Base-by-base conservation (phyloP, 1,140 invertebrate genomes). In the Eufriesea mexicana region DNA sequence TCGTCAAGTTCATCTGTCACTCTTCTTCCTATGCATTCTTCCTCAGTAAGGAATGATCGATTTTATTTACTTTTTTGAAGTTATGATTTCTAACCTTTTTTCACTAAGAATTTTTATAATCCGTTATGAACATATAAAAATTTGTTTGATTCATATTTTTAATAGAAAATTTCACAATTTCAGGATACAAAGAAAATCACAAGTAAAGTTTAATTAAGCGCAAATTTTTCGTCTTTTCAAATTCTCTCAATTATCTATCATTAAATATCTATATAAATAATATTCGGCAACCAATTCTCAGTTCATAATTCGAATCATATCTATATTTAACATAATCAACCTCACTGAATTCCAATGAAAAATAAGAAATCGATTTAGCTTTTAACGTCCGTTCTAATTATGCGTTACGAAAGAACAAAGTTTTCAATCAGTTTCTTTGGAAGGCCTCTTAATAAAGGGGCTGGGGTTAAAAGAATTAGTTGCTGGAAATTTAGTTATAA, bases 1-100 rank as follows among this genome's bases (percentile, higher is more conserved):
- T 99, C 92, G 97, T 99, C 89, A 99, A 99, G 93, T 99, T 99
- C 93, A 98, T 99, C 86, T 97, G 96, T 90, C 97, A 99, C 91
- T 98, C 98, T 9, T 96, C 97, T 7, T 98, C 98, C 4, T 99
- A 99, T 92, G 97, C 97, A 84, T 96, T 98, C 86, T 98, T 99
- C 93, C 95, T 99, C n/a, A 95, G 97, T 98, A 94, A 96, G 96
- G 94, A 10, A 45, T 23, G 12, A 54, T 49, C 16, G 10, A 42
- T n/a, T 35, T 25, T n/a, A 28, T 49, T 1, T 51, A 2, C 28
- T 28, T 51, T 10, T 10, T 7, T 28, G 23, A 66, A 10, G 9
- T 20, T 1, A 64, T 35, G 5, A 64, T 4, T 28, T 64, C 25
- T 6, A 12, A 6, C 25, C 25, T 14, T 59, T 25, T 25, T 25